phyloP scores from a whole-genome alignment of 2,797 vertebrate species.

The Meriones psammophilus region DNA sequence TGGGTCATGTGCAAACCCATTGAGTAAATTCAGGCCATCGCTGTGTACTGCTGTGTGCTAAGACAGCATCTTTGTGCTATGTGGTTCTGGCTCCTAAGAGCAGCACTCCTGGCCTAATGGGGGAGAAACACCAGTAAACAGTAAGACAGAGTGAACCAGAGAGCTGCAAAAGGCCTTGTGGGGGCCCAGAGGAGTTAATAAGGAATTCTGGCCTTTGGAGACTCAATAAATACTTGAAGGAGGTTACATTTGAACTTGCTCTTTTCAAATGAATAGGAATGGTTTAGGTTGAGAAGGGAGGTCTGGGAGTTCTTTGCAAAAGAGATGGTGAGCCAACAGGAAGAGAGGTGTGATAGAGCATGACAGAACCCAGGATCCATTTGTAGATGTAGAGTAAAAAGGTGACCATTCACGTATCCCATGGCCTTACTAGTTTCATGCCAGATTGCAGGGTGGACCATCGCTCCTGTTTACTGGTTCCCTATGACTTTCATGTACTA shows the following conservation, averaged over 20 bases:
- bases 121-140: constrained; percentile 52
- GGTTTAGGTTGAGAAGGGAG: constrained; percentile 44
- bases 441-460: constrained; percentile 51
- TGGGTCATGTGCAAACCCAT: constrained; percentile 29
- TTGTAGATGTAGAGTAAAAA: constrained; percentile 45
- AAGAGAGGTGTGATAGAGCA: not conserved
- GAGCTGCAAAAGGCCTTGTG: constrained; percentile 4
- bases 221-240: constrained; percentile 68
- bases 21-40: constrained; percentile 19
- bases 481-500: constrained; percentile 25
- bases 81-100: constrained; percentile 59
- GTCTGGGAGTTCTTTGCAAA: constrained; percentile 32
- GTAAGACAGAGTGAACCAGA: not conserved
- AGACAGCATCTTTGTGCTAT: constrained; percentile 37
- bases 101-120: not conserved
- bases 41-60: constrained; percentile 25
- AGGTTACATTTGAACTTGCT: constrained; percentile 50
- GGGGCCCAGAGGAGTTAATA: not conserved
- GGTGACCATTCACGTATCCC: constrained; percentile 20
- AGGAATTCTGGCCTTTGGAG: constrained; percentile 59
- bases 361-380: constrained; percentile 53
- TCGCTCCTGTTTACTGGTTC: constrained; percentile 34
- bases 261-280: constrained; percentile 60
- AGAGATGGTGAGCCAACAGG: constrained; percentile 3
- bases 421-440: constrained; percentile 49